Percentiles rank a stretch among this genome's conserved stretches.
These are phyloP conservation scores for Spheniscus humboldti DNA, from an alignment of 2,797 vertebrate species.

Conservation along the genomic window DNA sequence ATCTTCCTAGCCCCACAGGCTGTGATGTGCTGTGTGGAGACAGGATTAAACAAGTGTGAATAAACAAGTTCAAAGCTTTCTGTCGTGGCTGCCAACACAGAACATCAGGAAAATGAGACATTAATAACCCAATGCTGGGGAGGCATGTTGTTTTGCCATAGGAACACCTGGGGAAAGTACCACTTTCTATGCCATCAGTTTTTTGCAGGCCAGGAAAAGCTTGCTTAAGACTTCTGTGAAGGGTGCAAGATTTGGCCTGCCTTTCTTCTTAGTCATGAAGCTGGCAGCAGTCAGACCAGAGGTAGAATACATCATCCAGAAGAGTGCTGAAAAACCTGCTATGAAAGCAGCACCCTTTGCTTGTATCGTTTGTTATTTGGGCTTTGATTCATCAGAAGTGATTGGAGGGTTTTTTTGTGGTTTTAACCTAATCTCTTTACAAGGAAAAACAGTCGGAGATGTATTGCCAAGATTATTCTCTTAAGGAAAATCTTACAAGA, in stretches of 20 bases:
- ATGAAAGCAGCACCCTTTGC: neutral
- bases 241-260: neutral
- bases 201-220: neutral
- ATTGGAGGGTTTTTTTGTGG: neutral
- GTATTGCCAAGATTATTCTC: neutral
- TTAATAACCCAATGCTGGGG: conserved; percentile 65
- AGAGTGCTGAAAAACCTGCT: neutral
- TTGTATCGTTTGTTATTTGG: neutral
- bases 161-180: conserved; percentile 69
- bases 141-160: conserved; percentile 66
- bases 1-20: conserved; percentile 75
- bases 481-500: neutral
- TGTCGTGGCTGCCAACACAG: conserved; percentile 70
- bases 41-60: conserved; percentile 83
- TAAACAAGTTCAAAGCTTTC: conserved; percentile 79
- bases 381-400: conserved; percentile 38
- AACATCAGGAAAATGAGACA: conserved; percentile 69
- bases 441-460: neutral
- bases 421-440: neutral
- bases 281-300: conserved; percentile 32
- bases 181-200: neutral
- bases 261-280: conserved; percentile 40
- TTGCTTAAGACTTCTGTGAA: neutral
- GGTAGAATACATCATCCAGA: neutral
- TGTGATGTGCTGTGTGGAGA: conserved; percentile 71